Conservation (phyloP, 2,113 vertebrate genomes). For the Corvus hawaiiensis region DNA sequence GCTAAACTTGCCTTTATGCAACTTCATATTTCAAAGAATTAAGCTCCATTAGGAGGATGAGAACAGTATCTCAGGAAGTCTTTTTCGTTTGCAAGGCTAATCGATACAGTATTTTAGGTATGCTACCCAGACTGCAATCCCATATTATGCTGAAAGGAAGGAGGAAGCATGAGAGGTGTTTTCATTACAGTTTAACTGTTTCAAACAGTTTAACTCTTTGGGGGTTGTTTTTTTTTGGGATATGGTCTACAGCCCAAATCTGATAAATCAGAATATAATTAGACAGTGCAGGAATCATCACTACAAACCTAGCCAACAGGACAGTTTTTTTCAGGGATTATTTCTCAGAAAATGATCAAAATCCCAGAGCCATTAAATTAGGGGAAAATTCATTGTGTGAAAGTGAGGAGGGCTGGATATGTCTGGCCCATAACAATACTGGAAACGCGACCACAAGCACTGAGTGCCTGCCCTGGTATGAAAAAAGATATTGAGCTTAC, state of each 20-base stretch:
- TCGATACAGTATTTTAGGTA: neutral
- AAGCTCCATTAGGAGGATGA: neutral
- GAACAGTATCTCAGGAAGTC: neutral
- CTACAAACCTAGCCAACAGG: neutral
- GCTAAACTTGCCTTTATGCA: neutral
- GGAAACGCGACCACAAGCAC: neutral
- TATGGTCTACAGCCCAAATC: neutral
- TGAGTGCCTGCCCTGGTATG: neutral
- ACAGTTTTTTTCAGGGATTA: neutral
- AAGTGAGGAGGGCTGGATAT: neutral
- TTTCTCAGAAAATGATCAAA: neutral
- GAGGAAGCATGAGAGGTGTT: neutral
- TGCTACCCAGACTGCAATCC: neutral
- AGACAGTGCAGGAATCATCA: neutral
- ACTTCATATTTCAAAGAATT: neutral
- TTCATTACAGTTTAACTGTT: neutral
- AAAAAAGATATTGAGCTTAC: neutral
- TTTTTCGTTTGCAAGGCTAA: neutral
- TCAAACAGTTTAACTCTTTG: neutral
- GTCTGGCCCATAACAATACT: neutral
- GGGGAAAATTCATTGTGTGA: neutral
- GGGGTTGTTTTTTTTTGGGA: too few relatives aligned
- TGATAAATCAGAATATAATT: neutral
- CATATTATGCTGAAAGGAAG: neutral
- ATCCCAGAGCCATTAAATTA: neutral